Evolutionary conservation across 2,888 invertebrate genomes (phyloP).

Genomic region (Lobophora halterata): DNA sequence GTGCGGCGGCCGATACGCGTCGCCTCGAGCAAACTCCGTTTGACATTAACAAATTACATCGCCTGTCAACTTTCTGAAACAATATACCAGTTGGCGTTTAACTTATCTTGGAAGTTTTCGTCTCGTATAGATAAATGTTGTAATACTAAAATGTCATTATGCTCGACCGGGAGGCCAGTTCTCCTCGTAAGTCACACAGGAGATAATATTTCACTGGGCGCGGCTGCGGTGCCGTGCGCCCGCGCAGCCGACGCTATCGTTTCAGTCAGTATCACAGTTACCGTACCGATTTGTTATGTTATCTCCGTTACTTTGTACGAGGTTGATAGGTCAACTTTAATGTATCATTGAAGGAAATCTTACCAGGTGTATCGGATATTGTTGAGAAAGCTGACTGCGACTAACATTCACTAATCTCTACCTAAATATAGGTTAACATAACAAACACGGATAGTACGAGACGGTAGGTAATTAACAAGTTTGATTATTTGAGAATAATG

Average conservation of each 20-base stretch:
- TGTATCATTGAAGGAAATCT: slow-evolving; percentile 55
- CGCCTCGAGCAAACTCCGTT: slow-evolving; percentile 41
- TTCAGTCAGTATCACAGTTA: slow-evolving; percentile 63
- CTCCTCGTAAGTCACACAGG: slow-evolving; percentile 62
- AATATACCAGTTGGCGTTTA: slow-evolving; percentile 79
- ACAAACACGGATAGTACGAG: too few species aligned
- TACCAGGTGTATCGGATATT: slow-evolving; percentile 28
- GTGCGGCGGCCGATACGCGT: slow-evolving; percentile 44
- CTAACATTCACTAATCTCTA: slow-evolving; percentile 5
- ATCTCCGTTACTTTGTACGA: slow-evolving; percentile 70
- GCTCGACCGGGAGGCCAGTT: slow-evolving; percentile 59
- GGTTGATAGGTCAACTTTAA: slow-evolving; percentile 72
- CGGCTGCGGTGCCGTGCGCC: slow-evolving; percentile 29
- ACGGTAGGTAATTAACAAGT: too few species aligned
- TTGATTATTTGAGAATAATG: too few species aligned
- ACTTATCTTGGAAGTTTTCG: slow-evolving; percentile 76
- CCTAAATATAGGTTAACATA: too few species aligned
- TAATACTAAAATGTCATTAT: slow-evolving; percentile 80
- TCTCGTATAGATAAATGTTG: slow-evolving; percentile 76
- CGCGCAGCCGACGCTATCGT: slow-evolving; percentile 51
- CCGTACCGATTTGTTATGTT: slow-evolving; percentile 73
- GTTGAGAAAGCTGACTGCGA: slow-evolving; percentile 16
- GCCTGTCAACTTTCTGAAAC: slow-evolving; percentile 76
- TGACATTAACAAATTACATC: slow-evolving; percentile 78
- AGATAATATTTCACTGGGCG: slow-evolving; percentile 70